Conservation (phyloP, 2,113 vertebrate species). For the Ariopsis seemanni region DNA sequence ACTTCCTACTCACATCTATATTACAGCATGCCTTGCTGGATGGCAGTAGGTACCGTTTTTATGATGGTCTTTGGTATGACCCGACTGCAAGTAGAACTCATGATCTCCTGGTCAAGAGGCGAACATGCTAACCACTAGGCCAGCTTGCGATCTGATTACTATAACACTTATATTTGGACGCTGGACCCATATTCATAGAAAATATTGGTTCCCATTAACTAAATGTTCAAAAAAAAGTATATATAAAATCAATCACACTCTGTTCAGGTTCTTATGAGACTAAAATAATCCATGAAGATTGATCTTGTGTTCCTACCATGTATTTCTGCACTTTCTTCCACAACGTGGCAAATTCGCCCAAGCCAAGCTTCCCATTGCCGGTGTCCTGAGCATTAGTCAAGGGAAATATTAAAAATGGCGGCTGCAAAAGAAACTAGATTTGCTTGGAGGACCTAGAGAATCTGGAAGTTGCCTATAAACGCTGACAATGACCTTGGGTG, state of each 20-base stretch:
- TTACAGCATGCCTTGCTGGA: no score
- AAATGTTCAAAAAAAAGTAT: background rate
- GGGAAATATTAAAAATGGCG: background rate
- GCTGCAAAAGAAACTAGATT: background rate
- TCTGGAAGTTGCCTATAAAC: background rate
- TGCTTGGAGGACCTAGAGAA: background rate
- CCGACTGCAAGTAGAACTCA: no score
- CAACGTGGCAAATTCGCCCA: constrained; percentile 80
- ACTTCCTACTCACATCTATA: no score
- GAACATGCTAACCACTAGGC: no score
- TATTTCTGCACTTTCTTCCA: constrained; percentile 89
- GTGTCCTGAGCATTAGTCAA: constrained; percentile 68
- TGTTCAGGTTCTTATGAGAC: background rate
- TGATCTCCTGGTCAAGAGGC: no score
- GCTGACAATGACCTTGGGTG: no score
- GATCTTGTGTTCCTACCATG: constrained; percentile 71
- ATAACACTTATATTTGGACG: no score
- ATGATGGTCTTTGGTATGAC: no score
- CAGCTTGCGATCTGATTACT: no score
- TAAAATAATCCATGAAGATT: background rate
- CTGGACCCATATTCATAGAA: background rate
- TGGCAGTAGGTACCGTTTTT: no score
- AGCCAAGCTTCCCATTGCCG: constrained; percentile 77
- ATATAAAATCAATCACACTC: background rate
- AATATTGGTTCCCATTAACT: background rate